Evolutionary conservation across 2,888 invertebrate species (phyloP), one percentile per base, ranked within the genome.

Genomic region (Notodonta dromedarius): DNA sequence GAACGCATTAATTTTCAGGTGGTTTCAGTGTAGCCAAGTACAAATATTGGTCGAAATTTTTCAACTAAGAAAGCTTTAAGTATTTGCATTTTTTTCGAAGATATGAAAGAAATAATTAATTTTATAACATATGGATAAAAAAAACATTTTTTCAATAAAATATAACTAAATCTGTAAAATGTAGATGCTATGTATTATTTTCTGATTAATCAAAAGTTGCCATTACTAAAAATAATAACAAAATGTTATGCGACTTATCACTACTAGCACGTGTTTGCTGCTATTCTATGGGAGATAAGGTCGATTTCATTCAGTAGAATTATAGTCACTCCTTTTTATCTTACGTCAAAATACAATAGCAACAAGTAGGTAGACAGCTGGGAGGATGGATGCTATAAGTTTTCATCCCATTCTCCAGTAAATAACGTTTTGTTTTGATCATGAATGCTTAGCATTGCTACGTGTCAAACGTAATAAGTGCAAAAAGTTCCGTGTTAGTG

Each of bases 331-430:
- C 85, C 73, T 81, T 82, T 24, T 80, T 84, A 86, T 85, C 83
- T 79, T 76, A 78, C 79, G 83, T 78, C 74, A 80, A 82, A 66
- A 74, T 74, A 76, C 71, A 89, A 87, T 80, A 90, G 87, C 90
- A 91, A 91, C 90, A 90, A 91, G 90, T 89, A 86, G 87, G 90
- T 89, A 86, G 87, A 89, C 91, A 92, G 90, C 91, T 91, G 91
- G 83, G 88, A 90, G 88, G 85, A 91, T 90, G 92, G 89, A 87
- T 90, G 87, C 81, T 87, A 86, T 85, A 75, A 80, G 81, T 86
- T 80, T 82, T 78, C 77, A 80, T 83, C 74, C 65, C 79, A 77
- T 82, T 82, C 73, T 78, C 58, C 69, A 80, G 67, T 79, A 82
- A 86, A 87, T 86, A 76, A 78, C 79, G 80, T 84, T 85, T 84